Evolutionary conservation across 2,113 vertebrate species (phyloP).

Genomic region (Urocolius indicus): DNA sequence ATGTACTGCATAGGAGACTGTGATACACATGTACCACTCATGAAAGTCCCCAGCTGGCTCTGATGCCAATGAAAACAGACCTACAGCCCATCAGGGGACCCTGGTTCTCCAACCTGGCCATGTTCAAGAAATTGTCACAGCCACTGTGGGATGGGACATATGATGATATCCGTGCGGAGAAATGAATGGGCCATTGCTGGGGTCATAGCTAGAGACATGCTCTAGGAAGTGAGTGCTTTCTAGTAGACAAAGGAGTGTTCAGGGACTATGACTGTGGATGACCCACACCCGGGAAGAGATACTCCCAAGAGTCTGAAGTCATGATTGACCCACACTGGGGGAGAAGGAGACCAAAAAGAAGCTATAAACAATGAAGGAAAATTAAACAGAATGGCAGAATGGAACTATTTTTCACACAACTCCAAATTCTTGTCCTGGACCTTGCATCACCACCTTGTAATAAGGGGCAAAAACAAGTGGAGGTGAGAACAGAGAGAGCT

Average conservation of each 20-base stretch:
- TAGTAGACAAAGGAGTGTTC: neutral
- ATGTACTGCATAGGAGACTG: accelerated
- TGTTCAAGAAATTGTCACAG: neutral
- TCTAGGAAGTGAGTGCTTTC: neutral
- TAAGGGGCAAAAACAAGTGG: neutral
- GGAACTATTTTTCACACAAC: accelerated
- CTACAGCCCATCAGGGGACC: neutral
- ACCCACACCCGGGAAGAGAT: accelerated
- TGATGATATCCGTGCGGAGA: neutral
- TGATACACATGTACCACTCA: neutral
- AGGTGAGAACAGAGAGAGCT: neutral
- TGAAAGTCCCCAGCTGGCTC: neutral
- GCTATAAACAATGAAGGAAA: neutral
- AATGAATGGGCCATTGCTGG: neutral
- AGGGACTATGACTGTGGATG: accelerated
- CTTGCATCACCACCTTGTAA: neutral
- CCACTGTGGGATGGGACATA: neutral
- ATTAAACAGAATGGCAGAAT: neutral
- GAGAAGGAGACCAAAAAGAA: neutral
- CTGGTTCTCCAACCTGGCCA: accelerated
- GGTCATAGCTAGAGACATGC: neutral
- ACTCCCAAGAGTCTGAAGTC: neutral
- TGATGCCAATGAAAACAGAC: accelerated
- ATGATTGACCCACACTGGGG: accelerated
- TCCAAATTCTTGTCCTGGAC: neutral